Evolutionary conservation across 2,888 invertebrate genomes (phyloP), one percentile per base, ranked within the genome.

Genomic region (Athrips mouffetella): DNA sequence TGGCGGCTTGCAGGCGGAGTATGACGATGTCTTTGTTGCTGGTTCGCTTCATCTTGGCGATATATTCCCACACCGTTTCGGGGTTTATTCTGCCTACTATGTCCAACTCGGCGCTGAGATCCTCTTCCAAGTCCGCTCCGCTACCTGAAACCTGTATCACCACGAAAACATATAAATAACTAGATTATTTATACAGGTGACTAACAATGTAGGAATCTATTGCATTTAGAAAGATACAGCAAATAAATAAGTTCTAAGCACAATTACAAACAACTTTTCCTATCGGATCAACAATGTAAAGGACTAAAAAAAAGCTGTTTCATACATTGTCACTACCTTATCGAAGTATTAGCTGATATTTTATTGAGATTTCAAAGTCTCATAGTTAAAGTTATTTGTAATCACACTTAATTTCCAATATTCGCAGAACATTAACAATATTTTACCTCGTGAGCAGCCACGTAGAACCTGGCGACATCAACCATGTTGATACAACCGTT

Each of bases 71-170:
- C 4, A 94, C 97, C 8, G 95, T 96, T 8, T 94, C 94, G 0
- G 96, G 96, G 47, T 93, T 92, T 67, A 98, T 98, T 63, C 98
- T 91, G 1, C 98, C 98, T 10, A 98, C 96, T 27, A 98, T 94
- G 65, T 95, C 94, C 20, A 98, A 85, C 49, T 94, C 93, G 44
- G 92, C 90, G 3, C 94, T 93, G 27, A 98, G 80, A 71, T 95
- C 94, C 60, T 92, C 91, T 62, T 92, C 91, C 16, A 95, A 80
- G 54, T 93, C 92, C 23, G 87, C 74, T 27, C 92, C 91, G 58
- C 92, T 91, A 10, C 94, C 94, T 51, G 90, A 89, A 52, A 89
- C 87, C 89, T 89, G 65, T 11, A 57, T 58, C 6, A 18, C 8
- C 55, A 47, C 29, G 46, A 47, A 30, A 20, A 44, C 16, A 29